Conservation (phyloP, 2,888 invertebrate genomes). For the Thereva unica region DNA sequence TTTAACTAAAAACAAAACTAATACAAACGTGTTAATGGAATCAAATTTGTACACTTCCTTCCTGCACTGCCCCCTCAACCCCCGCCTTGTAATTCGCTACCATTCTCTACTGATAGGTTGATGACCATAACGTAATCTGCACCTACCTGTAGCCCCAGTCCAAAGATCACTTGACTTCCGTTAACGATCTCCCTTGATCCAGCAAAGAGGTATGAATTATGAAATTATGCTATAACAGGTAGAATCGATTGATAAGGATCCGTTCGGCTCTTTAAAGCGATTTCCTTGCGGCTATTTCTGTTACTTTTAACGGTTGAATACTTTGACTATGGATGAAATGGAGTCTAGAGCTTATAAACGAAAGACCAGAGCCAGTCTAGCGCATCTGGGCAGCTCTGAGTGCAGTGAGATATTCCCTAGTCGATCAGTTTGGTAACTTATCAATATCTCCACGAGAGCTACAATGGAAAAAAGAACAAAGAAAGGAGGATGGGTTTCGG, state of each 20-base stretch:
- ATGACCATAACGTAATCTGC: neutral
- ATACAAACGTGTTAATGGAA: no score
- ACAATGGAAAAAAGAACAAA: no score
- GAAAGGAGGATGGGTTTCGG: no score
- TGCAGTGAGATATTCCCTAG: no score
- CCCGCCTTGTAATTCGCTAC: no score
- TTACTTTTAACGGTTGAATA: conserved; percentile 29
- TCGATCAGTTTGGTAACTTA: no score
- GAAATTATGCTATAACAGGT: conserved; percentile 33
- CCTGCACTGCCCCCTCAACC: no score
- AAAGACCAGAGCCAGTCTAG: no score
- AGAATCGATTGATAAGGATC: conserved; percentile 31
- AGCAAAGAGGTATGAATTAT: conserved; percentile 27
- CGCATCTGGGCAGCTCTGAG: no score
- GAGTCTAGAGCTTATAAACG: neutral
- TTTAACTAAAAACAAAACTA: no score
- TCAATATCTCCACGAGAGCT: no score
- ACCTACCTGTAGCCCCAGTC: conserved; percentile 9
- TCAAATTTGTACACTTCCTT: no score
- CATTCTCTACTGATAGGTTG: neutral
- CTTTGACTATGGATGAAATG: conserved; percentile 11
- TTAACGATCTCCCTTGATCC: conserved; percentile 4
- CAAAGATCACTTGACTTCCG: conserved; percentile 24
- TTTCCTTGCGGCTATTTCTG: conserved; percentile 26
- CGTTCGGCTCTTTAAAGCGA: conserved; percentile 26